Evolutionary conservation across 2,113 vertebrate species (phyloP).

Genomic region (Mastomys natalensis): DNA sequence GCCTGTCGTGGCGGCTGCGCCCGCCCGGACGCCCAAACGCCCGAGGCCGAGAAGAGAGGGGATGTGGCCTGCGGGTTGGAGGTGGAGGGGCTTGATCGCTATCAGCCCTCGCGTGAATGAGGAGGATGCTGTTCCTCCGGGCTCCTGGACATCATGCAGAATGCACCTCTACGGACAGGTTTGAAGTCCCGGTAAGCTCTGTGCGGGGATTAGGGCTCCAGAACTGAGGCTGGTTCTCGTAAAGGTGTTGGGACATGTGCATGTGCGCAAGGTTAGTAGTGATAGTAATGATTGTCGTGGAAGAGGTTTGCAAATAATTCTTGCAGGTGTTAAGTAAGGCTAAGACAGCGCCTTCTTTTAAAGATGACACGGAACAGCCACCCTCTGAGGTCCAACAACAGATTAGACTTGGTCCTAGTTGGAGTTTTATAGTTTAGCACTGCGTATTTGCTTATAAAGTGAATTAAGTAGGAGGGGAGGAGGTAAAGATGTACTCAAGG

Average conservation of each 20-base stretch:
- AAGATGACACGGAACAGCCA: background rate
- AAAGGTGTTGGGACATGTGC: slow-evolving; percentile 18
- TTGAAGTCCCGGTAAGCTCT: background rate
- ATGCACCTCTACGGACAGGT: background rate
- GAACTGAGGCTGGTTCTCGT: background rate
- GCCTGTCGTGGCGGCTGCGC: slow-evolving; percentile 59
- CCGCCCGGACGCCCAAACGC: slow-evolving; percentile 59
- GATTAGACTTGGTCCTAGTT: slow-evolving; percentile 42
- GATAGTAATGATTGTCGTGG: background rate
- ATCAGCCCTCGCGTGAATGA: background rate
- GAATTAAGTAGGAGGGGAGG: background rate
- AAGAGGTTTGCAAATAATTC: slow-evolving; percentile 9
- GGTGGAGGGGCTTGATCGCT: background rate
- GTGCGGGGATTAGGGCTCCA: background rate
- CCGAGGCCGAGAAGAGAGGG: slow-evolving; percentile 74
- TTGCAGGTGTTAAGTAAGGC: slow-evolving; percentile 48
- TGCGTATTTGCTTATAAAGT: slow-evolving; percentile 17
- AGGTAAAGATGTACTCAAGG: background rate
- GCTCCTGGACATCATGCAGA: background rate
- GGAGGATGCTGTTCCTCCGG: background rate
- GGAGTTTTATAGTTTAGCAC: slow-evolving; percentile 41
- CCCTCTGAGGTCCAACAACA: slow-evolving; percentile 10
- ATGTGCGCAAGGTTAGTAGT: slow-evolving; percentile 47
- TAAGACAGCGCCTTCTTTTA: slow-evolving; percentile 16
- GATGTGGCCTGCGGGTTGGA: slow-evolving; percentile 71